A percentile compares a stretch with the other conserved stretches of the same genome.
Evolutionary conservation across 35 echinoderm and acorn worm genomes (phyloP).

Genomic region (Holothuria glaberrima): DNA sequence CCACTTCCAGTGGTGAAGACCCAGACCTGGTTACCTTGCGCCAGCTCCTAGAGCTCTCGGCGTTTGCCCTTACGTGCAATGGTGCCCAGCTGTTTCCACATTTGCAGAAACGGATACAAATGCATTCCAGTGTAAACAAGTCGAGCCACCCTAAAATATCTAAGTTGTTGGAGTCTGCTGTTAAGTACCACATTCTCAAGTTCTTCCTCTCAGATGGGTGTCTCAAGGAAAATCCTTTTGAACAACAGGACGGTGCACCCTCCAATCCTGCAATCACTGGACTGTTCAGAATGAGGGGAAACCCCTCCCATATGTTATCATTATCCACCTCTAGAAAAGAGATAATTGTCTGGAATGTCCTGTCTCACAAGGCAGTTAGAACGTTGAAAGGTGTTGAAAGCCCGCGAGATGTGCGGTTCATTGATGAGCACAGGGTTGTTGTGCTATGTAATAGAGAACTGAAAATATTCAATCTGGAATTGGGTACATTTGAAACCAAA

Average conservation of each 20-base stretch:
- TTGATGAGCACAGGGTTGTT: conserved; percentile 83
- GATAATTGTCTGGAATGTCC: conserved; percentile 64
- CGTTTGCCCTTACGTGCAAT: conserved; percentile 78
- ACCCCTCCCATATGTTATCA: conserved; percentile 82
- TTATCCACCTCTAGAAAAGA: conserved; percentile 73
- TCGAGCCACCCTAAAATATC: conserved; percentile 77
- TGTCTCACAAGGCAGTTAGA: conserved; percentile 73
- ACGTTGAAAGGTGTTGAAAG: conserved; percentile 78
- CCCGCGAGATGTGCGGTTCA: conserved; percentile 83
- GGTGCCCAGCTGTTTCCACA: conserved; percentile 85
- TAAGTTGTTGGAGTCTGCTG: conserved; percentile 70
- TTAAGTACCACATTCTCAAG: conserved; percentile 71
- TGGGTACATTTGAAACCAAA: conserved; percentile 84
- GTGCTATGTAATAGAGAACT: conserved; percentile 93
- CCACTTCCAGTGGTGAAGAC: conserved; percentile 50
- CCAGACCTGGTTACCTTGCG: conserved; percentile 70
- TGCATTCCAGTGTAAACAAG: conserved; percentile 55
- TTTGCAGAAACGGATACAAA: conserved; percentile 68
- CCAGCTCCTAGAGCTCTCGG: conserved; percentile 82
- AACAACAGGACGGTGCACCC: neutral
- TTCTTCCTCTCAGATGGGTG: conserved; percentile 78
- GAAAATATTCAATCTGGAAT: conserved; percentile 88
- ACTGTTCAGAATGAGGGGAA: conserved; percentile 69
- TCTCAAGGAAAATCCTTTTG: conserved; percentile 56
- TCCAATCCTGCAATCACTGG: conserved; percentile 49